Evolutionary conservation across 2,888 invertebrate species (phyloP).

Genomic region (Apotomis capreana): DNA sequence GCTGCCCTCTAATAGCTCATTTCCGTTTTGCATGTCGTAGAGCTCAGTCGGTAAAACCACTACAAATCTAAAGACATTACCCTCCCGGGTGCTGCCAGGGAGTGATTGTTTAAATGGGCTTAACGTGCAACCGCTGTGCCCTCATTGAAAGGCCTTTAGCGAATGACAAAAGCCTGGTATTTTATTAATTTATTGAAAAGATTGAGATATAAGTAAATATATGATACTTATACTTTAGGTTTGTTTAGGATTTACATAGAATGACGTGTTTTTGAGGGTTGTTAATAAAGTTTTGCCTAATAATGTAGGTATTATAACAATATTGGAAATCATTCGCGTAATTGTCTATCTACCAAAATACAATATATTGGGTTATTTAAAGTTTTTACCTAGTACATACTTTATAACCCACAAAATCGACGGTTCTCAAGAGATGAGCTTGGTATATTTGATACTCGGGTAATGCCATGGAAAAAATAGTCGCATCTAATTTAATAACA

Average conservation of each 20-base stretch:
- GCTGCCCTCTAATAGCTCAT: slow-evolving; percentile 77
- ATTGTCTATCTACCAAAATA: too few species aligned
- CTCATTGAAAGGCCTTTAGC: background rate
- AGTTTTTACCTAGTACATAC: too few species aligned
- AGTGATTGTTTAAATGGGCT: slow-evolving; percentile 39
- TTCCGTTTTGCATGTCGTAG: slow-evolving; percentile 70
- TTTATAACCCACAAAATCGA: too few species aligned
- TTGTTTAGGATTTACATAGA: too few species aligned
- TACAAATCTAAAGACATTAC: slow-evolving; percentile 42
- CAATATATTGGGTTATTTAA: too few species aligned
- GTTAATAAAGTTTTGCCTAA: too few species aligned
- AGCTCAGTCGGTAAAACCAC: slow-evolving; percentile 49
- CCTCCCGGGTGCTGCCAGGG: slow-evolving; percentile 10
- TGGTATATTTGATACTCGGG: too few species aligned
- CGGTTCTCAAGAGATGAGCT: too few species aligned
- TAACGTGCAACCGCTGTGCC: slow-evolving; percentile 17
- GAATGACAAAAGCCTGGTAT: slow-evolving; percentile 18
- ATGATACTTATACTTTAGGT: too few species aligned
- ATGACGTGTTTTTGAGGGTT: too few species aligned
- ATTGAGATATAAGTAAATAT: background rate
- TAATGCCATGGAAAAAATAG: background rate
- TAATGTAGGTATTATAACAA: too few species aligned
- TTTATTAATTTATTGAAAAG: slow-evolving; percentile 8
- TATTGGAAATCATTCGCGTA: too few species aligned
- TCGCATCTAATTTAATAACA: slow-evolving; percentile 3